Evolutionary conservation across 2,113 vertebrate genomes (phyloP), one percentile per base, ranked within the genome.

Genomic region (Oceanites oceanicus): DNA sequence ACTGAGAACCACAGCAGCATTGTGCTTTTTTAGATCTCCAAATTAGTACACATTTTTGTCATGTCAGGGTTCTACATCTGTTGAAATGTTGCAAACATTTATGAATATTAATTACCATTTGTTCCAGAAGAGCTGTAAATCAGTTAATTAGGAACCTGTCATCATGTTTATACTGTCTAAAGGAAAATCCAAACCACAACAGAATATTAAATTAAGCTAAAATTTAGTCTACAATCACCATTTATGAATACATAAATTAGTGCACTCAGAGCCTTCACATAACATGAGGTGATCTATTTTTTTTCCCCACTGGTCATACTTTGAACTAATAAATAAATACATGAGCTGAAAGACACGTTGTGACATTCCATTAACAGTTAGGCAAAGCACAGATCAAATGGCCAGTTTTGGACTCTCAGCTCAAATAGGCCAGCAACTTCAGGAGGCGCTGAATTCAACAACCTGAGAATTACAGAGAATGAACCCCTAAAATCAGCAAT

Each of bases 91-190:
- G 93, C 81, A 94, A 97, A 94, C 82, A 92, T 93, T 96, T 94
- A 96, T 97, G 97, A 98, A 96, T 98, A 97, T 97, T 98, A 97
- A 97, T 97, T 97, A 93, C 85, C 96, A 93, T 97, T 98, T 98
- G 88, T 96, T 97, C 93, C 82, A 96, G 76, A 94, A 96, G 67
- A 95, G 82, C 91, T 91, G 90, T 77, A 97, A 96, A 98, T 97
- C 86, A 96, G 96, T 95, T 98, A 97, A 97, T 98, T 98, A 97
- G 88, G 93, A 97, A 75, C 71, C 91, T 97, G 95, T 96, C 96
- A 97, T 94, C 88, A 85, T 96, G 92, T 97, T 98, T 98, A 95
- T 88, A 95, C 95, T 91, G 70, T 96, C 96, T 96, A 85, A 97
- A 97, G 88, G 94, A 97, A 97, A 98, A 97, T 81, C 68, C 55